A percentile compares a stretch with the other conserved stretches of the same genome.
Evolutionary conservation across 2,888 invertebrate species (phyloP).

Genomic region (Sarcophaga caerulescens): DNA sequence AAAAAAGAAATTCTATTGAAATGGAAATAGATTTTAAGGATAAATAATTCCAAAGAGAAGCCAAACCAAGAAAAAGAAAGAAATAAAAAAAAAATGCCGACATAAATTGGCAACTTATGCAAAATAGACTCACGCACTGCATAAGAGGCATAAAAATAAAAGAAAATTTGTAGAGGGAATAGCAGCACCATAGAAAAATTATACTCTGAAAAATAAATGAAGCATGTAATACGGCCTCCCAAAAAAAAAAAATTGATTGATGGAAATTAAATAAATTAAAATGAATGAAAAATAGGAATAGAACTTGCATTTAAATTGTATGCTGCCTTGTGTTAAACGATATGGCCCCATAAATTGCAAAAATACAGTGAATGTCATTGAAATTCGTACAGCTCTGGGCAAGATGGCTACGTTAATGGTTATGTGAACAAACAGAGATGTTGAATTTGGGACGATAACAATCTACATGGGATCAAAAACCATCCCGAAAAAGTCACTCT

Average conservation of each 20-base stretch:
- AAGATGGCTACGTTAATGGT: too few species aligned
- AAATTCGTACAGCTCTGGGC: too few species aligned
- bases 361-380: too few species aligned
- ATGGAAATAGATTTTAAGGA: conserved; percentile 22
- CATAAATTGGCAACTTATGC: conserved; percentile 26
- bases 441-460: too few species aligned
- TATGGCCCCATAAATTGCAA: too few species aligned
- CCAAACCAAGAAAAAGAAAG: neutral
- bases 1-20: conserved; percentile 19
- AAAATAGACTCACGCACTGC: conserved; percentile 4
- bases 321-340: too few species aligned
- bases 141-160: neutral
- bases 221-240: neutral
- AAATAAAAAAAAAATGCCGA: neutral
- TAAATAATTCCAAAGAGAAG: conserved; percentile 3
- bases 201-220: conserved; percentile 1
- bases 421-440: too few species aligned
- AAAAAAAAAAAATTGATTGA: conserved; percentile 1
- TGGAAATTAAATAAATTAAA: conserved; percentile 11
- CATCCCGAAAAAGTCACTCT: too few species aligned
- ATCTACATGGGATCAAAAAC: too few species aligned
- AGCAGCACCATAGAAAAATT: neutral
- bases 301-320: too few species aligned
- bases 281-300: neutral
- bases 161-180: neutral